Percentiles rank a stretch among this genome's conserved stretches.
phyloP scores from a whole-genome alignment of 2,888 invertebrate species.

The Strigamia crassipes region DNA sequence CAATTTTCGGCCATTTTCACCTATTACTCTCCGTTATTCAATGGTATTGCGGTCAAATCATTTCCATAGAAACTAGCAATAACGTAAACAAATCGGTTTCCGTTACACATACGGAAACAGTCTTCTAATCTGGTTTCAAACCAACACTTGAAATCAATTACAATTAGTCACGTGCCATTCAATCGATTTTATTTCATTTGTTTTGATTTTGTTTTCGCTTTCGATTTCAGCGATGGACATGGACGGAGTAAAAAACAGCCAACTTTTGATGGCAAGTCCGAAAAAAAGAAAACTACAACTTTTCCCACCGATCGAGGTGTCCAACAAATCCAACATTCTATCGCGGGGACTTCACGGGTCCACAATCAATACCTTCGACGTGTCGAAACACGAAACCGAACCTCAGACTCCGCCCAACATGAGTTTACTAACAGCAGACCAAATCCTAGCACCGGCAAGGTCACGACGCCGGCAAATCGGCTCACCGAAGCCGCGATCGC shows the following conservation, averaged over 20 bases:
- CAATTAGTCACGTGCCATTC: neutral
- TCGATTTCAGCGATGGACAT: neutral
- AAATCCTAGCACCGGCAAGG: neutral
- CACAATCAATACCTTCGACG: neutral
- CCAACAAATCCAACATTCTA: conserved; percentile 17
- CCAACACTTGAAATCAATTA: too few species aligned
- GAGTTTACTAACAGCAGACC: neutral
- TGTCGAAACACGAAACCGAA: neutral
- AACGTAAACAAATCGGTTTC: conserved; percentile 8
- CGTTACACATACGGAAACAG: too few species aligned
- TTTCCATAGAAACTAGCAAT: conserved; percentile 17
- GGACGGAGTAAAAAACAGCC: neutral
- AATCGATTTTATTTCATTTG: neutral
- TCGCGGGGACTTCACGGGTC: neutral
- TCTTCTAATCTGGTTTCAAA: neutral
- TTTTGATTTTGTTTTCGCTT: neutral
- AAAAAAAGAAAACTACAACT: conserved; percentile 22
- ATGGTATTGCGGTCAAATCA: neutral
- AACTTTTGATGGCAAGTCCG: neutral
- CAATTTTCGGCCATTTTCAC: too few species aligned
- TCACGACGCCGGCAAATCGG: neutral
- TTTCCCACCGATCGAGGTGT: conserved; percentile 45
- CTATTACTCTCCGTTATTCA: too few species aligned
- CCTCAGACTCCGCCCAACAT: neutral
- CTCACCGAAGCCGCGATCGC: neutral